Base-by-base conservation (phyloP, 2,888 invertebrate species). In the Harmothoe impar region DNA sequence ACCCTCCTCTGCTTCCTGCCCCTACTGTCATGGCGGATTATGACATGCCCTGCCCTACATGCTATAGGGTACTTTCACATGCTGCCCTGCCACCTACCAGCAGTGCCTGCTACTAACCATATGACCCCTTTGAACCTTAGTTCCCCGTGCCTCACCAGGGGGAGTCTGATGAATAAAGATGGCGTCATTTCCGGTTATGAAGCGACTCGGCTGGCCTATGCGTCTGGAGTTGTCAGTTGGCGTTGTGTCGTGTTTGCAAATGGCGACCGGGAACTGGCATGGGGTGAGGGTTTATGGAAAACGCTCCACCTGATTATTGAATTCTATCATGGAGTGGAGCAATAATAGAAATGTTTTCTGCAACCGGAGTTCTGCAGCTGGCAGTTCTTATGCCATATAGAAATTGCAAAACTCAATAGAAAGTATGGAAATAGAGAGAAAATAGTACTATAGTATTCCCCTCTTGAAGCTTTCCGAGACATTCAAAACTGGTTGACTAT, bases 121-220 rank as follows among this genome's bases (percentile, higher is more conserved):
- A 25, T 72, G 72, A 12, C 25, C 72, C 25, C 29, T 62, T 20
- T n/a, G 62, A 20, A 62, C 20, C n/a, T 20, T 29, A 29, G 29
- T 72, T 72, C 31, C 29, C 25, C 72, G 29, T 25, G 29, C 5
- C 72, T 29, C 29, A 25, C 29, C 17, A 72, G 72, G 72, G 72
- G 72, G 72, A 3, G 3, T 72, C 29, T 29, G 29, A 72, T 72
- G 72, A 72, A 72, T 72, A 29, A 72, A 72, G 72, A 72, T 72
- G 25, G 29, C 72, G 29, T 72, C 72, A 72, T 72, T 72, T 72
- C 29, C 7, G 72, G 25, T 72, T 29, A 29, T n/a, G 17, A 72
- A 72, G 72, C 15, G 1, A 72, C n/a, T 1, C 29, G 72, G 15
- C 15, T 15, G 15, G 29, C 29, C n/a, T 7, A 72, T 72, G 72